A percentile compares a stretch with the other conserved stretches of the same genome.
Evolutionary conservation across 2,113 vertebrate genomes (phyloP).

Genomic region (Pitta sordida): DNA sequence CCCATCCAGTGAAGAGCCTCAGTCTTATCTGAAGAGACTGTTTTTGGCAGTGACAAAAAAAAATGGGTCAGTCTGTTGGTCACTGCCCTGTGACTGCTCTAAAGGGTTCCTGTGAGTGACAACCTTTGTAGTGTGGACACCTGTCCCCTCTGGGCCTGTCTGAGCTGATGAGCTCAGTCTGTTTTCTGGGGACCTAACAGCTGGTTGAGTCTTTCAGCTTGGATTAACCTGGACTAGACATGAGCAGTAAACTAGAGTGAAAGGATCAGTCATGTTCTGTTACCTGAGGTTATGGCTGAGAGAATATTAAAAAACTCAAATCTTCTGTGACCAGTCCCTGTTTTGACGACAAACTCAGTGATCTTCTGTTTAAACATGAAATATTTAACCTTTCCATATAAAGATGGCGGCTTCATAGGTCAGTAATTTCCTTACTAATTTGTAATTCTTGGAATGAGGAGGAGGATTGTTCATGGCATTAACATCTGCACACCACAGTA

Average conservation of each 20-base stretch:
- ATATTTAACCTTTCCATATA: not conserved
- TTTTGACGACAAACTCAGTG: not conserved
- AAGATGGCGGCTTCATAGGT: not conserved
- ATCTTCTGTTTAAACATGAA: not conserved
- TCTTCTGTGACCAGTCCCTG: not conserved
- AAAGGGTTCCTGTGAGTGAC: not conserved
- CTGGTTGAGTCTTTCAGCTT: not conserved
- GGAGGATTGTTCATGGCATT: not conserved
- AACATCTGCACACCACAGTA: not conserved
- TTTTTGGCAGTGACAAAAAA: not conserved
- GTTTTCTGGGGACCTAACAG: not conserved
- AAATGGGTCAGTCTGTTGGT: not conserved
- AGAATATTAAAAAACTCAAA: not conserved
- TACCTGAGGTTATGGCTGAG: not conserved
- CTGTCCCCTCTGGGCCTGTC: not conserved
- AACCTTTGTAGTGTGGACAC: not conserved
- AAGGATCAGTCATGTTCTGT: not conserved
- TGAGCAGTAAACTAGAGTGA: not conserved
- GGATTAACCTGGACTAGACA: not conserved
- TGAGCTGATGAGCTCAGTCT: not conserved
- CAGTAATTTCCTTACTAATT: not conserved
- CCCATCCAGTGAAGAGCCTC: not conserved
- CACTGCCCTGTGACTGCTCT: not conserved
- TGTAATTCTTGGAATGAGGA: not conserved
- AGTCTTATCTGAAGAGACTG: not conserved